Conservation (phyloP, 2,888 invertebrate species). For the Dysmachus trigonus region DNA sequence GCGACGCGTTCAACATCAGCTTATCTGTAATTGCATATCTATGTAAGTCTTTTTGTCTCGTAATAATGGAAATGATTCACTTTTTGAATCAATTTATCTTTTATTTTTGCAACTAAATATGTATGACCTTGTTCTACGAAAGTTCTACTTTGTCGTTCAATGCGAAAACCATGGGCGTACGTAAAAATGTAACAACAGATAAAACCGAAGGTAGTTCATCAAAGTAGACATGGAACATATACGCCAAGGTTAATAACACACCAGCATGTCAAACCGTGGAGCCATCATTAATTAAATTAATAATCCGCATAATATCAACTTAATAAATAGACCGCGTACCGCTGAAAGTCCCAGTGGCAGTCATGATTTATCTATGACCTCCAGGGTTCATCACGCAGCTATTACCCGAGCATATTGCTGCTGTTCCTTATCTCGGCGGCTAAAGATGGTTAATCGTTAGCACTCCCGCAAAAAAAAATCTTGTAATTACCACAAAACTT, state of each 20-base stretch:
- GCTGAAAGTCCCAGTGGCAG: not conserved
- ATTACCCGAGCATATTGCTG: slow-evolving; percentile 3
- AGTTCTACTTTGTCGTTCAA: not conserved
- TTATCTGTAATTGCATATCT: no score
- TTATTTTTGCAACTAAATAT: not conserved
- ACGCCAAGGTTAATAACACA: not conserved
- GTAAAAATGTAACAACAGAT: not conserved
- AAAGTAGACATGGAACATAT: not conserved
- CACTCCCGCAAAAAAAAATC: slow-evolving; percentile 13
- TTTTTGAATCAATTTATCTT: not conserved
- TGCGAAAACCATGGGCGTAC: not conserved
- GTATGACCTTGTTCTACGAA: not conserved
- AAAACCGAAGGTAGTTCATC: not conserved
- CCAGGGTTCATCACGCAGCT: slow-evolving; percentile 14
- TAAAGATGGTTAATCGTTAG: slow-evolving; percentile 12
- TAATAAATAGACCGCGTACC: slow-evolving; percentile 16
- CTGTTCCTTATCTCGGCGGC: not conserved
- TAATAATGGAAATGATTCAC: no score
- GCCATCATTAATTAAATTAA: slow-evolving; percentile 30
- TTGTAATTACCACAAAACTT: slow-evolving; percentile 26
- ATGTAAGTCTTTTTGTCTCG: no score
- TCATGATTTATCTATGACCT: slow-evolving; percentile 31
- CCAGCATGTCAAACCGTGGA: not conserved
- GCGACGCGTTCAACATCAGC: no score
- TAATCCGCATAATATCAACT: slow-evolving; percentile 17